Evolutionary conservation across 2,113 vertebrate species (phyloP), one percentile per base, ranked within the genome.

Genomic region (Smithornis capensis): DNA sequence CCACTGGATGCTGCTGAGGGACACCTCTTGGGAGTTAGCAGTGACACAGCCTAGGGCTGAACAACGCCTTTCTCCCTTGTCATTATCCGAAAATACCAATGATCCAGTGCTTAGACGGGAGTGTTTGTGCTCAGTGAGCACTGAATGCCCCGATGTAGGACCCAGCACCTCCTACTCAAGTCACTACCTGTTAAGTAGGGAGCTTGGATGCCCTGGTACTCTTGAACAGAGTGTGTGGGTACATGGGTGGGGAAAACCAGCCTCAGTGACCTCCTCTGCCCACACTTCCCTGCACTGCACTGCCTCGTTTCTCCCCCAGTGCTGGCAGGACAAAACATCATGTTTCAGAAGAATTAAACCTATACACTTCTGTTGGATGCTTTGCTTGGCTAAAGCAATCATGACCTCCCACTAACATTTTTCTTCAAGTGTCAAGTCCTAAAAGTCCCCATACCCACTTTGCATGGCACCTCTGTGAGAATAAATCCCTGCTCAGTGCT

Each of bases 221-320:
- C 37, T n/a, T 8, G 0, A 23, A 18, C 33, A 19, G n/a, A 3
- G 9, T 5, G 0, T 22, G 47, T 59, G 80, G 38, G 35, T 25
- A 5, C 11, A 1, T 1, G 44, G 82, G 33, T 0, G 6, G 56
- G 19, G 18, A 78, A 78, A 90, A 4, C 29, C 57, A 78, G 65
- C 22, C 59, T 17, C 24, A 74, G 56, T 6, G 5, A n/a, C 15
- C 42, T 49, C 37, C 69, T 52, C n/a, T 55, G 42, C 60, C 13
- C 31, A 1, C 3, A 8, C 14, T 64, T 15, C 37, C 45, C 45
- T 2, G 2, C 2, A 3, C 7, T 1, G 4, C 44, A 23, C 71
- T 40, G 59, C 45, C 45, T 29, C 6, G 5, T 49, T 25, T 80
- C 33, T 45, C 44, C 44, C 27, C 42, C 37, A n/a, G 47, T 12